A percentile compares a stretch with the other conserved stretches of the same genome.
Evolutionary conservation across 2,888 invertebrate genomes (phyloP).

Genomic region (Andrena minutula): DNA sequence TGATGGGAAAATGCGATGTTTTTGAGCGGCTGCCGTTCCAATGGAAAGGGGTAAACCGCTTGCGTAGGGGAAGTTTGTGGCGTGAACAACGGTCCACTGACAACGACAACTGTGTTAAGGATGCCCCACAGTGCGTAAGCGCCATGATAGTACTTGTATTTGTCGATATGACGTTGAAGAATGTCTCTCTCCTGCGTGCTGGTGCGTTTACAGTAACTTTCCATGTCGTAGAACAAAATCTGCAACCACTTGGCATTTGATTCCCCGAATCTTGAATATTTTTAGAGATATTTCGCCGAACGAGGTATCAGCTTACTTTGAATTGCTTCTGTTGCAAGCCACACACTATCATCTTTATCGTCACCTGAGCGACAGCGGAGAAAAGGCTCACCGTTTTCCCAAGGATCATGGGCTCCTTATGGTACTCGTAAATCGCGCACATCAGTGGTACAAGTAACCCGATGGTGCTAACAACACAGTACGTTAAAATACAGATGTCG

Average conservation of each 20-base stretch:
- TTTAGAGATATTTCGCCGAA: background rate
- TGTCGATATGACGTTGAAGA: constrained; percentile 52
- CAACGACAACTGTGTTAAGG: constrained; percentile 65
- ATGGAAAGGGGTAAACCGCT: constrained; percentile 79
- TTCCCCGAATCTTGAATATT: background rate
- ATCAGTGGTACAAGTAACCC: constrained; percentile 32
- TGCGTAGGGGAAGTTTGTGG: constrained; percentile 74
- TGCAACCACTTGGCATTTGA: constrained; percentile 26
- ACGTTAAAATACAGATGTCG: background rate
- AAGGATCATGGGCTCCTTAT: constrained; percentile 46
- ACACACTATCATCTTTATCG: constrained; percentile 60
- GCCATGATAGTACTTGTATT: constrained; percentile 68
- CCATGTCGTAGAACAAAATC: constrained; percentile 64
- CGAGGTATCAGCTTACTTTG: constrained; percentile 46
- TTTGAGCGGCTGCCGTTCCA: constrained; percentile 56
- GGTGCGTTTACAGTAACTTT: constrained; percentile 60
- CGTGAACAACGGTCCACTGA: constrained; percentile 74
- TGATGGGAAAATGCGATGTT: constrained; percentile 74
- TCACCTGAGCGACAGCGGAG: constrained; percentile 55
- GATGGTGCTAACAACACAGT: constrained; percentile 22
- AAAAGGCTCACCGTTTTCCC: constrained; percentile 59
- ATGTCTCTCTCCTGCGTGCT: constrained; percentile 25
- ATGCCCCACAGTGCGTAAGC: constrained; percentile 68
- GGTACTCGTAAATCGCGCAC: constrained; percentile 25
- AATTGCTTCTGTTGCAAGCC: constrained; percentile 53